A percentile compares a stretch with the other conserved stretches of the same genome.
Evolutionary conservation across 2,888 invertebrate genomes (phyloP).

Genomic region (Hyposoter dolosus): DNA sequence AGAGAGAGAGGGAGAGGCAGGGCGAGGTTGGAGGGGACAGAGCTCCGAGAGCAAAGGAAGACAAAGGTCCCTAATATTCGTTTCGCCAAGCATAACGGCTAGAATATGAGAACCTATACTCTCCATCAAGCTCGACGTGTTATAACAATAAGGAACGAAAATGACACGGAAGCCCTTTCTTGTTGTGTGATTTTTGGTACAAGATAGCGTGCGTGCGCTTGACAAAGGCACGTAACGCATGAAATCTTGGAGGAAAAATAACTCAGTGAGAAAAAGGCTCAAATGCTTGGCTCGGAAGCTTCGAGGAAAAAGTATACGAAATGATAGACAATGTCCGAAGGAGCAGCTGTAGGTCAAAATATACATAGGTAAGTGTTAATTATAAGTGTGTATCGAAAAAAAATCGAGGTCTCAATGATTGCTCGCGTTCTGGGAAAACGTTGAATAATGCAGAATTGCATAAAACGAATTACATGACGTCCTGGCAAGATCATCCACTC

Average conservation of each 20-base stretch:
- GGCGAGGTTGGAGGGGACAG: not conserved
- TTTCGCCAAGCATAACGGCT: not conserved
- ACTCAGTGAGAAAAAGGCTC: not conserved
- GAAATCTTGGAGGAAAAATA: not conserved
- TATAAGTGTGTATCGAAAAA: slow-evolving; percentile 31
- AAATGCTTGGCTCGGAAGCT: not conserved
- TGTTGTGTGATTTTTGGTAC: not conserved
- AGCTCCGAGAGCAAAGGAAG: not conserved
- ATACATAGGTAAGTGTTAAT: not conserved
- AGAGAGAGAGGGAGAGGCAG: not conserved
- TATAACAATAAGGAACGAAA: not conserved
- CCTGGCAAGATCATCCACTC: slow-evolving; percentile 71
- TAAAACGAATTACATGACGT: slow-evolving; percentile 69
- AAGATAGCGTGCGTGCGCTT: not conserved
- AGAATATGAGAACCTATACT: not conserved
- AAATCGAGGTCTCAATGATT: slow-evolving; percentile 58
- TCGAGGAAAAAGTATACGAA: not conserved
- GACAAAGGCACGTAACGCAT: not conserved
- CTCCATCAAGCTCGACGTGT: not conserved
- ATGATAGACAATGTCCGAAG: not conserved
- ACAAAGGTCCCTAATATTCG: not conserved
- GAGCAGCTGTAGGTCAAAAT: not conserved
- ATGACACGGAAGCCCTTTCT: not conserved
- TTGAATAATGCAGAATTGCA: slow-evolving; percentile 68
- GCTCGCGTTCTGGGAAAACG: slow-evolving; percentile 63